A percentile compares a stretch with the other conserved stretches of the same genome.
Conservation (phyloP, 2,888 invertebrate genomes). For the Meganola albula region DNA sequence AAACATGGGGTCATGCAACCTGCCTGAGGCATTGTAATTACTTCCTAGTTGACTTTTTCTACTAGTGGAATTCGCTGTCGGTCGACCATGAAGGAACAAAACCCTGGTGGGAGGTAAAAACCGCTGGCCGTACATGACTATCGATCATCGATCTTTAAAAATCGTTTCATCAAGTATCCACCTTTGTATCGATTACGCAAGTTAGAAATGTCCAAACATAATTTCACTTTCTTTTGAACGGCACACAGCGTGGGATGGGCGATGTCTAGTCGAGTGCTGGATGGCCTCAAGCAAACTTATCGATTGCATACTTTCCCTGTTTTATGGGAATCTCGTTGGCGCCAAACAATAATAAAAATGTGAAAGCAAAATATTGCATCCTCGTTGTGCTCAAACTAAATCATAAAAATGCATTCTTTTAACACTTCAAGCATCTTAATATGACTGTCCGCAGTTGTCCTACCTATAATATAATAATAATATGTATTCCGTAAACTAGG, state of each 20-base stretch:
- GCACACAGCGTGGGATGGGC: constrained; percentile 58
- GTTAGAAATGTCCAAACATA: constrained; percentile 37
- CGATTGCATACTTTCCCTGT: constrained; percentile 72
- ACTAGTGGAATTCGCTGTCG: constrained; percentile 40
- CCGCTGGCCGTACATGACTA: background rate
- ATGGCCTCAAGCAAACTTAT: constrained; percentile 49
- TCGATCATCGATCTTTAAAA: constrained; percentile 12
- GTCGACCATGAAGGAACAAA: constrained; percentile 44
- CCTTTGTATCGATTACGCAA: constrained; percentile 20
- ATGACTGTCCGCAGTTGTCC: too few relatives aligned
- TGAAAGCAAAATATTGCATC: constrained; percentile 39
- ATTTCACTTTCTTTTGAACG: constrained; percentile 72
- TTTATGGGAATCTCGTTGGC: constrained; percentile 66
- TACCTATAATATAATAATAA: too few relatives aligned
- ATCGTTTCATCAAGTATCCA: constrained; percentile 12
- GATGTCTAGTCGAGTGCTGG: constrained; percentile 55
- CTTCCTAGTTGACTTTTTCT: constrained; percentile 48
- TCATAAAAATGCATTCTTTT: too few relatives aligned
- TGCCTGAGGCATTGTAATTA: constrained; percentile 40
- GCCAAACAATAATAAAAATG: constrained; percentile 51
- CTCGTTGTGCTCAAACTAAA: too few relatives aligned
- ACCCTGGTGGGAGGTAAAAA: background rate
- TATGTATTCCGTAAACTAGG: too few relatives aligned
- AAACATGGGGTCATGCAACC: constrained; percentile 46
- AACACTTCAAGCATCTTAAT: too few relatives aligned